phyloP scores from a whole-genome alignment of 2,888 invertebrate genomes.

The Pseudococcus viburni region DNA sequence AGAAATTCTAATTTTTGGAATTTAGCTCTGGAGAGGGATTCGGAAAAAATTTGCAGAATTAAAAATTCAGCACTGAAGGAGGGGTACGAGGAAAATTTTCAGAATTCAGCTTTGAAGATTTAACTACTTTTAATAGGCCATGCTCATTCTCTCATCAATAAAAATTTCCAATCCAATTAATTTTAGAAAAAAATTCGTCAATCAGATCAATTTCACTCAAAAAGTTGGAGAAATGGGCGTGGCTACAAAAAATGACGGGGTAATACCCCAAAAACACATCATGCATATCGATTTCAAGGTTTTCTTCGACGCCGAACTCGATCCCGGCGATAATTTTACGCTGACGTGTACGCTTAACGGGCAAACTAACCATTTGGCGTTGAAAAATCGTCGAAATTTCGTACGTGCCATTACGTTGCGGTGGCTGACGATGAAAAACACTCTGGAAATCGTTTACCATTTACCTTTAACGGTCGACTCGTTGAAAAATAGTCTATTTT shows the following conservation, averaged over 20 bases:
- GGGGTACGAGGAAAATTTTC: no score
- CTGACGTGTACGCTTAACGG: neutral
- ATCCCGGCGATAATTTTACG: constrained; percentile 9
- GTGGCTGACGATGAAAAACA: constrained; percentile 7
- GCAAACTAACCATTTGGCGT: neutral
- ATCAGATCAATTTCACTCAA: neutral
- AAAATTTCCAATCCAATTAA: no score
- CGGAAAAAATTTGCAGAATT: no score
- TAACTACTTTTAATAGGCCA: no score
- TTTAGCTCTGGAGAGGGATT: no score
- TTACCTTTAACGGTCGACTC: neutral
- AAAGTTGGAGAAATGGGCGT: neutral
- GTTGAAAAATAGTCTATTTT: neutral
- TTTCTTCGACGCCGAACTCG: neutral
- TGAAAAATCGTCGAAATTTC: neutral
- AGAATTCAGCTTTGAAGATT: no score
- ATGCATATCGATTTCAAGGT: neutral
- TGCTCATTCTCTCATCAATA: no score
- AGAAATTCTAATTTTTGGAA: no score
- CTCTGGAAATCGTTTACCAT: neutral
- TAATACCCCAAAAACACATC: neutral
- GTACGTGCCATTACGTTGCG: constrained; percentile 11
- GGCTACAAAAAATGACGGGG: neutral
- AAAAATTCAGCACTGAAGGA: no score
- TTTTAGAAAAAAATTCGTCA: no score